These are phyloP conservation scores for Epinephelus lanceolatus DNA, from an alignment of 2,113 vertebrate species.

Conservation along the genomic window DNA sequence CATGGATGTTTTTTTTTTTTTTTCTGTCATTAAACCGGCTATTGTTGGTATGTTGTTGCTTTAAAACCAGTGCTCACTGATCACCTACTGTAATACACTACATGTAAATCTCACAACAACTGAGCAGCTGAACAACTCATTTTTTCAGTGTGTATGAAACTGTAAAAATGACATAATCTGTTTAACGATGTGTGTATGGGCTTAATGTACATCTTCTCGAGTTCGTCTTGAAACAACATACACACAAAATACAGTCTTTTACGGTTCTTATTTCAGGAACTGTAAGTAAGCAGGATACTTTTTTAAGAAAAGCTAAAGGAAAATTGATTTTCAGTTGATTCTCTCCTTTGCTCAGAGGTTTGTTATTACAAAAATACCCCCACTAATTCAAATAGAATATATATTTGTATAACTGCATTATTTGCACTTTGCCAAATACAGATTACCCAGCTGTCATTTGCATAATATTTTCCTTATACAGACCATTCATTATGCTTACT, in stretches of 20 bases:
- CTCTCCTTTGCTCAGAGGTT: background rate
- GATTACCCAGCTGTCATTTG: background rate
- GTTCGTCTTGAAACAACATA: background rate
- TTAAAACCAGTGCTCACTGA: background rate
- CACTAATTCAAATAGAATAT: background rate
- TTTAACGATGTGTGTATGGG: background rate
- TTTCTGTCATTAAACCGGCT: background rate
- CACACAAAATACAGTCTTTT: background rate
- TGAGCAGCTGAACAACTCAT: background rate
- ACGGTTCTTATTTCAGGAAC: background rate
- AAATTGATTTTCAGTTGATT: background rate
- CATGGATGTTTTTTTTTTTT: background rate
- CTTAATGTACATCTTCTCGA: background rate
- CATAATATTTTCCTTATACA: background rate
- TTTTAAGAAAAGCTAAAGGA: background rate
- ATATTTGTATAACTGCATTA: background rate
- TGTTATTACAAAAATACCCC: background rate
- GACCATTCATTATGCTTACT: background rate
- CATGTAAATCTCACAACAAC: background rate
- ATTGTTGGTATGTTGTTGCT: background rate
- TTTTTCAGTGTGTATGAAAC: background rate
- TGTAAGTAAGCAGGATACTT: background rate
- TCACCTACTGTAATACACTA: background rate
- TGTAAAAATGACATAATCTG: background rate
- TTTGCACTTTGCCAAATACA: background rate